These are phyloP conservation scores for Centropyge bicolor DNA, from an alignment of 2,797 vertebrate species.

Conservation along the genomic window DNA sequence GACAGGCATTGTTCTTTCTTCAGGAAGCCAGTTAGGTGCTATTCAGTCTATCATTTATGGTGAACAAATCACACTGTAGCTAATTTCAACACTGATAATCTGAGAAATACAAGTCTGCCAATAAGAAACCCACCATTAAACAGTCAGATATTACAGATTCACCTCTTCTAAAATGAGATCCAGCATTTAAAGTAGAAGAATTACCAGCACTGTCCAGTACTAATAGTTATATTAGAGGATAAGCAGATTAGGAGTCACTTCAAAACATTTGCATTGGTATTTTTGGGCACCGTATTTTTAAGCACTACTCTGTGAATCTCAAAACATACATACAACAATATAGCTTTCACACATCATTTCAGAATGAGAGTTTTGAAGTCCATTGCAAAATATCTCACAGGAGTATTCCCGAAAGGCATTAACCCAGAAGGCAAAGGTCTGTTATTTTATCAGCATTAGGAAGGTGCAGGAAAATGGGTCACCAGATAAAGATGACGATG, in stretches of 20 bases:
- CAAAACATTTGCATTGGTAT: not conserved
- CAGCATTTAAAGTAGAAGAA: not conserved
- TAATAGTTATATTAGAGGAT: not conserved
- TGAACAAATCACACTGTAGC: not conserved
- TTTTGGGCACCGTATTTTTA: not conserved
- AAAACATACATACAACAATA: not conserved
- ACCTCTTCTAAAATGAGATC: not conserved
- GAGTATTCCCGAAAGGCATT: not conserved
- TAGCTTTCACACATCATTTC: not conserved
- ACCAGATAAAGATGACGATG: constrained; percentile 9
- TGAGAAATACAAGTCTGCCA: not conserved
- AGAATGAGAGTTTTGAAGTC: not conserved
- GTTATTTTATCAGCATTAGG: constrained; percentile 24
- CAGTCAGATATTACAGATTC: not conserved
- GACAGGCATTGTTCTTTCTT: not conserved
- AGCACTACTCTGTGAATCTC: not conserved
- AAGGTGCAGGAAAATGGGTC: constrained; percentile 26
- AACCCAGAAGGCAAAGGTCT: constrained; percentile 59
- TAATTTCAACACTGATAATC: not conserved
- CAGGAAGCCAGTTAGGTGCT: not conserved
- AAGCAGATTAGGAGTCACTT: not conserved
- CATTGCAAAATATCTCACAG: not conserved
- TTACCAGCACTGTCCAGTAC: not conserved
- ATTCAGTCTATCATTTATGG: not conserved
- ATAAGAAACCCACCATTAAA: not conserved